A percentile compares a stretch with the other conserved stretches of the same genome.
phyloP scores from a whole-genome alignment of 2,797 vertebrate species.

The Alouatta caraya region DNA sequence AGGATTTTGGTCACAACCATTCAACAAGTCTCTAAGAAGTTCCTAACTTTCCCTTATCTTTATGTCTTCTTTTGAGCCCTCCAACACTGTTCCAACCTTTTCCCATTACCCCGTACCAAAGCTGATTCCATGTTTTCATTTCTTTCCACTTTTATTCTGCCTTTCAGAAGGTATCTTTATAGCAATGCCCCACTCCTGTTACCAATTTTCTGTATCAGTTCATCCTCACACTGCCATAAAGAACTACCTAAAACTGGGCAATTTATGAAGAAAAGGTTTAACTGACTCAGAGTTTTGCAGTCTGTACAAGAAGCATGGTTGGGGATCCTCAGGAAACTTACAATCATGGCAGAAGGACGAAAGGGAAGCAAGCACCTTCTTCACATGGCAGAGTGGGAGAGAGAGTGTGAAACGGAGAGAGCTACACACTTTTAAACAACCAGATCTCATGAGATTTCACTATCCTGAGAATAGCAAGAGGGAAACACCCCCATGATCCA shows the following conservation, averaged over 20 bases:
- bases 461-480: background rate
- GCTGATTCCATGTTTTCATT: background rate
- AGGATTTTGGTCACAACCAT: background rate
- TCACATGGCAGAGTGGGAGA: background rate
- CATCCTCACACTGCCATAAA: background rate
- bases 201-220: background rate
- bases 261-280: background rate
- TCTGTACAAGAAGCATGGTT: background rate
- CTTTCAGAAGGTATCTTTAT: background rate
- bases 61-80: background rate
- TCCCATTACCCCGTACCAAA: background rate
- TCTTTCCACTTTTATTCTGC: background rate
- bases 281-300: background rate
- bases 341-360: background rate
- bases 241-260: background rate
- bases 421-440: background rate
- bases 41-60: background rate
- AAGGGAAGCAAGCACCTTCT: background rate
- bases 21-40: background rate
- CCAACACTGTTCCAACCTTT: background rate
- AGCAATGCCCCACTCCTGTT: background rate
- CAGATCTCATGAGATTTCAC: background rate
- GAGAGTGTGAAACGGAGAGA: background rate
- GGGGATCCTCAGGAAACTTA: background rate
- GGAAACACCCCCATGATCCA: background rate